phyloP scores from a whole-genome alignment of 1,140 invertebrate species.

The Delia radicum region DNA sequence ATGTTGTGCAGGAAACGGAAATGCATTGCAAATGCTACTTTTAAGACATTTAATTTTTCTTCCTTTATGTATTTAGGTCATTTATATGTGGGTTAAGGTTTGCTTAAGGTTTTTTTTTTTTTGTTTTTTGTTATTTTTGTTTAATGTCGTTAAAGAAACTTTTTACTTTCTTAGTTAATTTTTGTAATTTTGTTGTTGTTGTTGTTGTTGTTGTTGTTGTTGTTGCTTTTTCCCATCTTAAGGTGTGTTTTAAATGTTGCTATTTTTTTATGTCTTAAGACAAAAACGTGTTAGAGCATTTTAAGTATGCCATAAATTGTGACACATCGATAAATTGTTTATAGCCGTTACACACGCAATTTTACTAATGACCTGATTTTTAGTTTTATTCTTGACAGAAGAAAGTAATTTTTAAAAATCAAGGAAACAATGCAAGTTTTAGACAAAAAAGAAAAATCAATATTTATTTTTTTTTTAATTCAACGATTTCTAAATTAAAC shows the following conservation, averaged over 20 bases:
- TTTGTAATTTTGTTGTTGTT: background rate
- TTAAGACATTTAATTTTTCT: slow-evolving; percentile 20
- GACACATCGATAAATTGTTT: slow-evolving; percentile 24
- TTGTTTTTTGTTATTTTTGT: background rate
- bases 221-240: background rate
- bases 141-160: background rate
- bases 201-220: background rate
- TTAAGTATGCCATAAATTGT: slow-evolving; percentile 21
- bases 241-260: slow-evolving; percentile 6
- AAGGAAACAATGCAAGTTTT: no score
- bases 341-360: slow-evolving; percentile 10
- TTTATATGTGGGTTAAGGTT: background rate
- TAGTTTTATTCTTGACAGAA: background rate
- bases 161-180: slow-evolving; percentile 5
- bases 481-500: no score
- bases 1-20: slow-evolving; percentile 10
- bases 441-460: no score
- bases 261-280: background rate
- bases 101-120: background rate
- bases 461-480: no score
- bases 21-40: slow-evolving; percentile 21
- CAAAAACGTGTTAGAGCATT: slow-evolving; percentile 14
- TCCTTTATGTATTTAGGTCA: slow-evolving; percentile 14
- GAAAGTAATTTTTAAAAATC: no score
- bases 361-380: slow-evolving; percentile 18